Evolutionary conservation across 2,797 vertebrate species (phyloP).

Genomic region (Xenopus petersii): DNA sequence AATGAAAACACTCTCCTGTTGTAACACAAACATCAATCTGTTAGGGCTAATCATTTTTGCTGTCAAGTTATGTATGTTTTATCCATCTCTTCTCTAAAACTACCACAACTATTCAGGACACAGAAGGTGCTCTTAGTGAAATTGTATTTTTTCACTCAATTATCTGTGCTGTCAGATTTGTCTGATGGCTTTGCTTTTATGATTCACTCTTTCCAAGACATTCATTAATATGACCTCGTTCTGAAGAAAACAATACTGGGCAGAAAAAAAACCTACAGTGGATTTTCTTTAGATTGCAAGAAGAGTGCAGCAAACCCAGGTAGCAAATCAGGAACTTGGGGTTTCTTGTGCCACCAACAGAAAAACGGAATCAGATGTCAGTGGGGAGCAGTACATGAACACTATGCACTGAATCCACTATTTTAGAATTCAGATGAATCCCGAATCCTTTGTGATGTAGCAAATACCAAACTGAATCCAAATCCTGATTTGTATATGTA

Average conservation of each 20-base stretch:
- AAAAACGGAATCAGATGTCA: too few species aligned
- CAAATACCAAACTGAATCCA: too few species aligned
- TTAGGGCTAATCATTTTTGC: slow-evolving; percentile 15
- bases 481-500: too few species aligned
- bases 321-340: too few species aligned
- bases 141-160: slow-evolving; percentile 24
- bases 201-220: slow-evolving; percentile 19
- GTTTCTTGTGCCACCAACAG: too few species aligned
- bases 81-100: slow-evolving; percentile 14
- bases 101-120: neutral
- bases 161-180: slow-evolving; percentile 11
- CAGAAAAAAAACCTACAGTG: neutral
- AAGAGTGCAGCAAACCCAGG: too few species aligned
- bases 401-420: too few species aligned
- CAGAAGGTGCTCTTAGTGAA: slow-evolving; percentile 8
- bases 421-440: too few species aligned
- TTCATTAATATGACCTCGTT: slow-evolving; percentile 15
- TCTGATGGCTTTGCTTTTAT: slow-evolving; percentile 1
- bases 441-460: too few species aligned
- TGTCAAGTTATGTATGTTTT: slow-evolving; percentile 21
- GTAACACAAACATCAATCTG: neutral
- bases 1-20: neutral
- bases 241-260: slow-evolving; percentile 8
- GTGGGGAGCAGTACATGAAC: too few species aligned
- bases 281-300: neutral